Evolutionary conservation across 2,113 vertebrate genomes (phyloP).

Genomic region (Lynx canadensis): DNA sequence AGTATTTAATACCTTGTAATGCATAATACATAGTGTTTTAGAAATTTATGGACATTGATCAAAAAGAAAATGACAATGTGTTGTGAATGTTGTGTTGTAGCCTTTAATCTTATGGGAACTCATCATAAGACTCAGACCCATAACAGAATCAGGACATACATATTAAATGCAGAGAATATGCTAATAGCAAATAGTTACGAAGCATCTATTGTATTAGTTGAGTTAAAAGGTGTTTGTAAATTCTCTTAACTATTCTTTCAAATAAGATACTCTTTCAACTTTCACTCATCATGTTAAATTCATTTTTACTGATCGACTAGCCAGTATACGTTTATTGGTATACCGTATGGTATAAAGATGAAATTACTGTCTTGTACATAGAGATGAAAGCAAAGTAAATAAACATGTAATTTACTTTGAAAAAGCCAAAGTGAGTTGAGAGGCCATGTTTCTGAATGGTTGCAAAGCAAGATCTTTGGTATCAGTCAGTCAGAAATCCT

Average conservation of each 20-base stretch:
- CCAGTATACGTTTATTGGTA: neutral
- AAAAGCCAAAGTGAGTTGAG: neutral
- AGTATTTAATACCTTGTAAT: neutral
- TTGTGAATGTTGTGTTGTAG: neutral
- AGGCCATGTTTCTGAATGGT: neutral
- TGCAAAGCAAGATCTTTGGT: neutral
- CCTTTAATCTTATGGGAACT: neutral
- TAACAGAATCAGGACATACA: neutral
- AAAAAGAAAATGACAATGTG: neutral
- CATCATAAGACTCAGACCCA: neutral
- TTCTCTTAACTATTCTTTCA: neutral
- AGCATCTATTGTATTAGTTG: neutral
- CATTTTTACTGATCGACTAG: neutral
- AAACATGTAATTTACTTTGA: neutral
- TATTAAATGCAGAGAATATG: neutral
- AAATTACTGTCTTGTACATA: neutral
- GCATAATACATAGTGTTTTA: neutral
- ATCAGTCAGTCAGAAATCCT: neutral
- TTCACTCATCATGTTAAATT: neutral
- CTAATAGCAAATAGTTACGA: neutral
- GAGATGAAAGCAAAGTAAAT: constrained; percentile 16
- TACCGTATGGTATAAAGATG: neutral
- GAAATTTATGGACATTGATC: neutral
- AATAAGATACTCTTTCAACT: neutral
- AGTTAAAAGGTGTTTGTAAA: neutral